Conservation (phyloP, 35 echinoderm and acorn worm species). For the Apostichopus parvimensis region DNA sequence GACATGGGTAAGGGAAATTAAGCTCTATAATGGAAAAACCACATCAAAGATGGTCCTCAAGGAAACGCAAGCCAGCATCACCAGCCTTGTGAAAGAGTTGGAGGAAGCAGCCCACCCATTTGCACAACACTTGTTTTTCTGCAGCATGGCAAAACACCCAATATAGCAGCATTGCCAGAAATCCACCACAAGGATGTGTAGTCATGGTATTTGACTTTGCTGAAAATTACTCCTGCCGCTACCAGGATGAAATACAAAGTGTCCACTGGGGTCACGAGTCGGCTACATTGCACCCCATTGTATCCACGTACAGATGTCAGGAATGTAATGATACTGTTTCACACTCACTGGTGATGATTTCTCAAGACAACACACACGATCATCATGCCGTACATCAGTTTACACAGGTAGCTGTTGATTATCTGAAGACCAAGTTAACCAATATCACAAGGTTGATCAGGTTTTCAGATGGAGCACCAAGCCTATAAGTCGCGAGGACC, state of each 20-base stretch:
- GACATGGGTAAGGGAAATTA: slow-evolving; percentile 37
- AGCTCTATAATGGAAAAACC: slow-evolving; percentile 1
- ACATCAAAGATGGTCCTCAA: slow-evolving; percentile 32
- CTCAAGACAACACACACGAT: slow-evolving; percentile 58
- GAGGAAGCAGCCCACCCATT: slow-evolving; percentile 15
- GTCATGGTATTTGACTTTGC: slow-evolving; percentile 28
- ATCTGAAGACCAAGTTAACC: slow-evolving; percentile 22
- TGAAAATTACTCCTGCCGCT: slow-evolving; percentile 3
- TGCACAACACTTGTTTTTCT: slow-evolving; percentile 51
- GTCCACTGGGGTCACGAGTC: slow-evolving; percentile 42
- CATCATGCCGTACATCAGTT: slow-evolving; percentile 61
- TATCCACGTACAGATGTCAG: background rate
- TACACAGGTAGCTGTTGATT: slow-evolving; percentile 11
- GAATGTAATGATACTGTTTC: slow-evolving; percentile 14
- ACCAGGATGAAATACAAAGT: background rate
- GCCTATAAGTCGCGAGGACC: slow-evolving; percentile 55
- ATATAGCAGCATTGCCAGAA: background rate
- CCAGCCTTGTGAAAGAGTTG: slow-evolving; percentile 36
- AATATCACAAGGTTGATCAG: slow-evolving; percentile 31
- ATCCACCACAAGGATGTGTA: slow-evolving; percentile 15
- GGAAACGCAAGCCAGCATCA: background rate
- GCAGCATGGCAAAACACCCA: slow-evolving; percentile 44
- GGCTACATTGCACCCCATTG: slow-evolving; percentile 20
- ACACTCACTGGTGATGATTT: slow-evolving; percentile 55
- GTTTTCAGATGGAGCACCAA: slow-evolving; percentile 60